phyloP scores from a whole-genome alignment of 2,797 vertebrate species.

The Echeneis naucrates region DNA sequence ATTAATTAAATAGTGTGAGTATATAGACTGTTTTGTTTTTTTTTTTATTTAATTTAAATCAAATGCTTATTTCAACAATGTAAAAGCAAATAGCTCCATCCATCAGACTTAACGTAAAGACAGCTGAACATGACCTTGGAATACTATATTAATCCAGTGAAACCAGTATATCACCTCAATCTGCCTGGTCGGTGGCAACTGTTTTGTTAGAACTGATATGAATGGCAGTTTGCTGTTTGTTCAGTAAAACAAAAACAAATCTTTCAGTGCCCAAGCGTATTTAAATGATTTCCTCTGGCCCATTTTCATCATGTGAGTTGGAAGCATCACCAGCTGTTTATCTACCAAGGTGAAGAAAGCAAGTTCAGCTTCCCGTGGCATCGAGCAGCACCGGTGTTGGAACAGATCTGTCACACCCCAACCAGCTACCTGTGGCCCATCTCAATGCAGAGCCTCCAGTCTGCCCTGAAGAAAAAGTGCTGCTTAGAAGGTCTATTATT shows the following conservation, averaged over 20 bases:
- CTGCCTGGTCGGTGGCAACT: not conserved
- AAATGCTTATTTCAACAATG: slow-evolving; percentile 12
- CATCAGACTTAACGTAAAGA: slow-evolving; percentile 2
- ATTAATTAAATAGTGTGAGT: not conserved
- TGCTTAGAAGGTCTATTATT: not conserved
- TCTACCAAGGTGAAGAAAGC: no score
- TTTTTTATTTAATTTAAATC: slow-evolving; percentile 30
- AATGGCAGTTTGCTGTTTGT: not conserved
- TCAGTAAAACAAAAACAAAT: not conserved
- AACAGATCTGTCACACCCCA: no score
- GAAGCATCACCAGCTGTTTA: not conserved
- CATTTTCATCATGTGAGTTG: not conserved
- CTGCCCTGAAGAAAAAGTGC: not conserved
- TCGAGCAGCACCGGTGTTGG: no score
- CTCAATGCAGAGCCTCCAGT: no score
- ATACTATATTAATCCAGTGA: not conserved
- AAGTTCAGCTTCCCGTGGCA: no score
- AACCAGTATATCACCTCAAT: slow-evolving; percentile 3
- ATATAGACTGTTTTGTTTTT: not conserved
- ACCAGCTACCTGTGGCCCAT: no score
- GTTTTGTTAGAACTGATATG: not conserved
- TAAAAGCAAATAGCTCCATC: slow-evolving; percentile 8
- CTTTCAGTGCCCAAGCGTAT: not conserved
- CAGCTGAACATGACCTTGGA: not conserved
- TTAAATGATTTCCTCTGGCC: not conserved